Conservation (phyloP, 2,797 vertebrate genomes). For the Coregonus ussuriensis region DNA sequence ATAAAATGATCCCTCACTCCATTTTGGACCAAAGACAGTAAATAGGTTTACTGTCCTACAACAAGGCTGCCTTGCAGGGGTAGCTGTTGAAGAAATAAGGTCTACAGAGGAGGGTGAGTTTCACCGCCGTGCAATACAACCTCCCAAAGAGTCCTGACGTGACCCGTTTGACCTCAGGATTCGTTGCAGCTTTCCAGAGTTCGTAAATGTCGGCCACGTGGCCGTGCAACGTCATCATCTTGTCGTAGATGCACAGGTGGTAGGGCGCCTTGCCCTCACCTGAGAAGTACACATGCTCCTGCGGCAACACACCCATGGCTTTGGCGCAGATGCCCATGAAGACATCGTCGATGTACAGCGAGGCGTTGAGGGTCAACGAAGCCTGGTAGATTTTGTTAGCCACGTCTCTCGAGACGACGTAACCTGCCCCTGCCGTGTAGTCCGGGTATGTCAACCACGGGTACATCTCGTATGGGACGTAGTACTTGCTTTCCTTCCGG, state of each 20-base stretch:
- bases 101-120: conserved; percentile 85
- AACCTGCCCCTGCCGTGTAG: conserved; percentile 92
- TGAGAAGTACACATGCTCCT: conserved; percentile 87
- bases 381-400: conserved; percentile 87
- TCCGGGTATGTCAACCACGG: conserved; percentile 91
- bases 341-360: conserved; percentile 94
- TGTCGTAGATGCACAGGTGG: conserved; percentile 90
- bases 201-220: conserved; percentile 84
- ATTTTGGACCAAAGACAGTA: neutral
- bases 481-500: conserved; percentile 90
- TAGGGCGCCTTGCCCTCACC: conserved; percentile 90
- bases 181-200: conserved; percentile 85
- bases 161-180: conserved; percentile 77
- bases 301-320: conserved; percentile 84
- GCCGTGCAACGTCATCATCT: conserved; percentile 96
- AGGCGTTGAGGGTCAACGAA: conserved; percentile 86
- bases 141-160: conserved; percentile 77
- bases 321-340: conserved; percentile 97
- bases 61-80: conserved; percentile 89
- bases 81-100: conserved; percentile 78
- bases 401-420: conserved; percentile 88
- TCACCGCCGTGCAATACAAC: conserved; percentile 85
- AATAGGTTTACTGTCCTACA: conserved; percentile 55
- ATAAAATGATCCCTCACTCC: conserved; percentile 23
- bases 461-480: conserved; percentile 89